phyloP scores from a whole-genome alignment of 2,888 invertebrate genomes.

The Nasonia oneida region DNA sequence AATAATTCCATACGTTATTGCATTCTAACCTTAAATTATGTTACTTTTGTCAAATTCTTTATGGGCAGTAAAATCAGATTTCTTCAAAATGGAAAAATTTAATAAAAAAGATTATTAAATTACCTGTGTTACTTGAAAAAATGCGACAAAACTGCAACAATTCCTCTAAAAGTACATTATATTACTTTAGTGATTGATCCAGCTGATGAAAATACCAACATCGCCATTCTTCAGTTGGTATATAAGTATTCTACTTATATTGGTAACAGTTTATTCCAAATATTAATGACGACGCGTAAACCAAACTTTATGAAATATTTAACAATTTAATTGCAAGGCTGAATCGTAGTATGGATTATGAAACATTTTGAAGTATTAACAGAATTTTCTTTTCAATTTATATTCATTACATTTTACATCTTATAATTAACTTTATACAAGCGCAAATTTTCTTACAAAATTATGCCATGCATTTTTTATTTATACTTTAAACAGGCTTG shows the following conservation, averaged over 20 bases:
- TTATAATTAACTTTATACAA: not conserved
- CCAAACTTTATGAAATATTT: not conserved
- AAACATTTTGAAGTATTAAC: not conserved
- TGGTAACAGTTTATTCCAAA: not conserved
- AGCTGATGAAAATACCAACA: not conserved
- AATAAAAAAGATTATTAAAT: not conserved
- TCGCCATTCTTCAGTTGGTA: not conserved
- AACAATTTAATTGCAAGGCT: not conserved
- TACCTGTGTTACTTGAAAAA: not conserved
- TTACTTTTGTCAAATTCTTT: not conserved
- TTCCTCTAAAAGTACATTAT: not conserved
- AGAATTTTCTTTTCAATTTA: not conserved
- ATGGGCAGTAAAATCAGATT: not conserved
- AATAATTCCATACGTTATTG: not conserved
- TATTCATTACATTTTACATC: not conserved
- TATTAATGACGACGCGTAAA: not conserved
- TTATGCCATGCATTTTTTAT: not conserved
- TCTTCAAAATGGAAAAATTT: not conserved
- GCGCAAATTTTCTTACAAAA: not conserved
- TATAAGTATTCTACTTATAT: not conserved
- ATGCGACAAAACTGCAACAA: not conserved
- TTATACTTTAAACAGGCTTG: not conserved
- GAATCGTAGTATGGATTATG: not conserved
- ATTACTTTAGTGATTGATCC: not conserved
- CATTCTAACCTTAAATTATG: constrained; percentile 25